Base-by-base conservation (phyloP, 1,140 invertebrate genomes). In the Sarcophaga bullata region DNA sequence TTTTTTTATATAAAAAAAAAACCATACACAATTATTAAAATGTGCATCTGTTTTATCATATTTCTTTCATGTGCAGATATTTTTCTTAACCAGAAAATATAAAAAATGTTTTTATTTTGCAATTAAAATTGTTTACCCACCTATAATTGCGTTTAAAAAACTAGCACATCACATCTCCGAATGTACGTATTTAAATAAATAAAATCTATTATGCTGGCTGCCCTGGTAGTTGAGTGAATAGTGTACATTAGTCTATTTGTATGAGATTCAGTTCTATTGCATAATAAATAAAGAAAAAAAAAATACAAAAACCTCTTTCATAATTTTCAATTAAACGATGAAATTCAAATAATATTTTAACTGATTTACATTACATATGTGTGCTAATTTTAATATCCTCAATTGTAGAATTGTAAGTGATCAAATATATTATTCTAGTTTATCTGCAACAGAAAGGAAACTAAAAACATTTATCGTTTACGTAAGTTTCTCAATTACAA, bases 31-130 rank as follows among this genome's bases (percentile, higher is more conserved):
- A n/a, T 58, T 58, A 68, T 68, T 68, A 78, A 76, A 78, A 78
- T 78, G 75, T 78, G 75, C 75, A 78, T 78, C 75, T 78, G 75
- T 78, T 78, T 78, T 78, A 17, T 19, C 48, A 78, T 78, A 78
- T 78, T 78, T 78, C 75, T 78, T 78, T 76, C 49, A 50, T 78
- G 25, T 78, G 75, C 25, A 78, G 75, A 19, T 50, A 25, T 78
- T 78, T 78, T 19, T 49, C 17, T 78, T 17, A 19, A 78, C 49
- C 48, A 78, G 15, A 50, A 78, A 78, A 52, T 47, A 6, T 48
- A 48, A 75, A 17, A 78, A 78, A 78, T 19, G 25, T 46, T 78
- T 78, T 50, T 78, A 9, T 76, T 49, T n/a, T 78, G 75, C 75
- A 78, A 78, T 78, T 78, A 78, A 78, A 78, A 78, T 78, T 50